phyloP scores from a whole-genome alignment of 2,113 vertebrate species.

The Phyllostomus hastatus region DNA sequence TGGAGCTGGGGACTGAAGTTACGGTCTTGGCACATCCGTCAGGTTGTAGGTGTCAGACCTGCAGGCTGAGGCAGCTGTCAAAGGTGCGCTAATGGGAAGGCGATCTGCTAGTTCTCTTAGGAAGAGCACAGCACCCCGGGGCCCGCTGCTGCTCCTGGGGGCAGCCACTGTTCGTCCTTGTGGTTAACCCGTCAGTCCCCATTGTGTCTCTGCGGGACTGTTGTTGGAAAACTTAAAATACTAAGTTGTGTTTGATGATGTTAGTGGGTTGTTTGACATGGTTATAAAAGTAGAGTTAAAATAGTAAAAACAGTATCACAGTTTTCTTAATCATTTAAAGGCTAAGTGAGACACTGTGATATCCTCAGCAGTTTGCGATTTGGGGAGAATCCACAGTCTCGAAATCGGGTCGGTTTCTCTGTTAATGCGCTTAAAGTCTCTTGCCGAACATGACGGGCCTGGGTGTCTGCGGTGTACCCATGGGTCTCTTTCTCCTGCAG shows the following conservation, averaged over 20 bases:
- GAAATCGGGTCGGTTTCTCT: not conserved
- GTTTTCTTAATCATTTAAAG: conserved; percentile 2
- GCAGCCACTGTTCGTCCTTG: not conserved
- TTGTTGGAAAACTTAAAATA: not conserved
- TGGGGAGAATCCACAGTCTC: not conserved
- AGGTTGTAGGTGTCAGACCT: not conserved
- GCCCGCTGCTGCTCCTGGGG: not conserved
- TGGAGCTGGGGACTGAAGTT: not conserved
- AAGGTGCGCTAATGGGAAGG: not conserved
- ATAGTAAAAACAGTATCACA: not conserved
- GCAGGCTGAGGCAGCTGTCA: not conserved
- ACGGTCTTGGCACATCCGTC: not conserved
- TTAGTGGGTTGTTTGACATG: not conserved
- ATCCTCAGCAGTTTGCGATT: not conserved
- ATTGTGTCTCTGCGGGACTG: not conserved
- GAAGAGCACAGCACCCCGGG: not conserved
- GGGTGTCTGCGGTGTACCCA: not conserved
- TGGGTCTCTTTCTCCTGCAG: not conserved
- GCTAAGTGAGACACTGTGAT: not conserved
- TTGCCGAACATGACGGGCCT: not conserved
- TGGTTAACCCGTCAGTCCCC: not conserved
- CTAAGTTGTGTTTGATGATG: not conserved
- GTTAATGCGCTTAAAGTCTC: not conserved
- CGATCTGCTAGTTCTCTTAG: not conserved
- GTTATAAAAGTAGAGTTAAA: not conserved